These are phyloP conservation scores for Atractosteus spatula DNA, from an alignment of 2,113 vertebrate species.

Conservation along the genomic window DNA sequence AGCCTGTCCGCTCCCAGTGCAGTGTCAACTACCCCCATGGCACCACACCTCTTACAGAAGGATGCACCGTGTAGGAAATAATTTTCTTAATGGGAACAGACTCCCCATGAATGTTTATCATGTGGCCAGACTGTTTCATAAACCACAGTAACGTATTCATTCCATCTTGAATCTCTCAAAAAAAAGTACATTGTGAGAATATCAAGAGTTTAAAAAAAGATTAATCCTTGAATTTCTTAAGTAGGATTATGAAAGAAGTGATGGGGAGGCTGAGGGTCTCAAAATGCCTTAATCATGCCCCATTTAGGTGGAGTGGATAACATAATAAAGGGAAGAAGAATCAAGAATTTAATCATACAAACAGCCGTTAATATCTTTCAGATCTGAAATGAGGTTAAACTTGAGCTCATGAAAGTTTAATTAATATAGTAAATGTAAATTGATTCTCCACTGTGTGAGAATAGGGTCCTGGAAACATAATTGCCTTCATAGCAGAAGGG, in stretches of 20 bases:
- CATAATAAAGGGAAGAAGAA: conserved; percentile 15
- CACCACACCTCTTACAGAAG: no score
- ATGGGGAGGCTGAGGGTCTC: background rate
- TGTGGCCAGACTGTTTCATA: background rate
- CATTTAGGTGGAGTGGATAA: conserved; percentile 16
- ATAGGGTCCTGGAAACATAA: background rate
- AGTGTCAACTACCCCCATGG: no score
- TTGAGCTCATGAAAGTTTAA: conserved; percentile 12
- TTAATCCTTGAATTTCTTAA: background rate
- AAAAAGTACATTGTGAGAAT: conserved; percentile 9
- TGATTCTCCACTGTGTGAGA: background rate
- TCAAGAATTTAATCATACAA: conserved; percentile 21
- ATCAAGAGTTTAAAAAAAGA: background rate
- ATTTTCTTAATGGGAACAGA: no score
- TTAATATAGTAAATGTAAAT: conserved; percentile 14
- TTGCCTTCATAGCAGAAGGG: background rate
- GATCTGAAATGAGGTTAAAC: conserved; percentile 17
- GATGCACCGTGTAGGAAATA: no score
- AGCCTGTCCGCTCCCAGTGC: no score
- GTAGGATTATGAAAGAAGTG: no score
- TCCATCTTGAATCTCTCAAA: background rate
- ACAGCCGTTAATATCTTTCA: conserved; percentile 20
- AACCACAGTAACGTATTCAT: background rate
- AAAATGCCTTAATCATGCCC: conserved; percentile 18
- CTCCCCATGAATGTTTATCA: background rate